Percentiles rank a stretch among this genome's conserved stretches.
phyloP scores from a whole-genome alignment of 1,140 invertebrate species.

The Procambarus clarkii region DNA sequence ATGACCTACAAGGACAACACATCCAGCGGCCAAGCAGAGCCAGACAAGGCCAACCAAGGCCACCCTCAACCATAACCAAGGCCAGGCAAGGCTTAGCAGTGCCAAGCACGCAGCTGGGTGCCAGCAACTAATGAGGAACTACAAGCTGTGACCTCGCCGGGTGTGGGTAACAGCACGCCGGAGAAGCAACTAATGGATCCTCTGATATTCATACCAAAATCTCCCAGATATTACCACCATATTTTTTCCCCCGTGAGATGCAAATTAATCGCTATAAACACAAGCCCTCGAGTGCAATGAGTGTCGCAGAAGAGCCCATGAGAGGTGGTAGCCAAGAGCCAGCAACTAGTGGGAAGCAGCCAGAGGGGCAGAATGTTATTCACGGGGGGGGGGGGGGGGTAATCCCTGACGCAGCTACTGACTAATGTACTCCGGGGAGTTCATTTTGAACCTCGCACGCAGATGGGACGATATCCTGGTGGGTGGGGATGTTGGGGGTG shows the following conservation, averaged over 20 bases:
- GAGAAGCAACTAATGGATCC: slow-evolving; percentile 8
- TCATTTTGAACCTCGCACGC: background rate
- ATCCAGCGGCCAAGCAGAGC: background rate
- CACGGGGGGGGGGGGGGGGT: background rate
- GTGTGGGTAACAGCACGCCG: background rate
- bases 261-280: background rate
- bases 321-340: background rate
- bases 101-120: background rate
- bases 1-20: background rate
- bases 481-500: no score
- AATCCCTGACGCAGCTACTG: background rate
- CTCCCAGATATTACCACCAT: background rate
- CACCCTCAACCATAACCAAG: background rate
- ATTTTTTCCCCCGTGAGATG: background rate
- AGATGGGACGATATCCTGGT: background rate
- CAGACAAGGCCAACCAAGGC: background rate
- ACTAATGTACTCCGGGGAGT: background rate
- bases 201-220: background rate
- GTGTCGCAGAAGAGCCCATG: background rate
- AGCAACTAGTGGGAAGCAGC: background rate
- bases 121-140: slow-evolving; percentile 1
- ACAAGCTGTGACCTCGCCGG: slow-evolving; percentile 10
- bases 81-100: background rate
- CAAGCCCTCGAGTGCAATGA: background rate
- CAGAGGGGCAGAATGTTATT: no score